Evolutionary conservation across 2,888 invertebrate genomes (phyloP).

Genomic region (Caradrina kadenii): DNA sequence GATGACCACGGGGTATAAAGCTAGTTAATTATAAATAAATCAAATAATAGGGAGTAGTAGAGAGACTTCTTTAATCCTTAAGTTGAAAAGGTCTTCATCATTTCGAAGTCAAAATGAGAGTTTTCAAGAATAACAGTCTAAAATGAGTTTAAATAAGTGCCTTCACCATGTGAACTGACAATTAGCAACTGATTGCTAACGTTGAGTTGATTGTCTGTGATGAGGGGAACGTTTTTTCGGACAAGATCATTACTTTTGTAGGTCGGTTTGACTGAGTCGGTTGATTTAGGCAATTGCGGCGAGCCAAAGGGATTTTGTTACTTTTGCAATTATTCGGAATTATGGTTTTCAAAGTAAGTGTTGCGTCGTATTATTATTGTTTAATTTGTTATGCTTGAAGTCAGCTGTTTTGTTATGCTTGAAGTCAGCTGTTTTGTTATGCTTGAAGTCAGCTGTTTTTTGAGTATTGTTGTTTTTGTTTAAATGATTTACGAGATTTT

Average conservation of each 20-base stretch:
- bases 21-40: too few relatives aligned
- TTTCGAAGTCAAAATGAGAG: conserved; percentile 19
- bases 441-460: neutral
- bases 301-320: conserved; percentile 1
- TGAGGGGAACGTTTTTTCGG: conserved; percentile 8
- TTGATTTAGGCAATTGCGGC: conserved; percentile 25
- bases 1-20: too few relatives aligned
- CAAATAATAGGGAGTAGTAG: too few relatives aligned
- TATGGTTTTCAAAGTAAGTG: conserved; percentile 1
- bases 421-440: neutral
- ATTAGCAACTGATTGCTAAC: conserved; percentile 45
- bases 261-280: conserved; percentile 29
- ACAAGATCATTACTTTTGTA: conserved; percentile 20
- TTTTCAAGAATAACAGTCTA: conserved; percentile 9
- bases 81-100: conserved; percentile 20
- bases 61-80: conserved; percentile 18
- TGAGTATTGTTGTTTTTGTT: neutral
- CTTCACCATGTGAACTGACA: conserved; percentile 51
- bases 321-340: neutral
- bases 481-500: neutral
- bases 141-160: conserved; percentile 39
- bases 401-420: neutral
- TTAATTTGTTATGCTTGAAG: neutral
- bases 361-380: neutral
- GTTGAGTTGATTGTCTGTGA: conserved; percentile 21